These are phyloP conservation scores for Emydocephalus ijimae DNA, from an alignment of 2,113 vertebrate species.

Conservation along the genomic window DNA sequence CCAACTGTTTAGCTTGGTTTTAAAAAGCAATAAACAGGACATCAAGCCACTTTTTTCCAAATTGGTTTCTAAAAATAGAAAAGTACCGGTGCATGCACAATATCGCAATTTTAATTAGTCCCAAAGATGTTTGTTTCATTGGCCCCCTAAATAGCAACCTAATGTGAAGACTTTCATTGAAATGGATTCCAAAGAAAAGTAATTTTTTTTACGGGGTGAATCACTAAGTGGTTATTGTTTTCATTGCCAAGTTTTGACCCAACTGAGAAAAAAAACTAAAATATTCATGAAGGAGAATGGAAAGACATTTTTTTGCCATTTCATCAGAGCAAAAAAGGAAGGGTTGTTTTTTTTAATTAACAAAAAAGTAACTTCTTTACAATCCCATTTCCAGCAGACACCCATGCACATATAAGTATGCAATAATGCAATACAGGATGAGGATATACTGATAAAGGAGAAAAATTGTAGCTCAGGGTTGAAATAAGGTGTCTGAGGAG, in stretches of 20 bases:
- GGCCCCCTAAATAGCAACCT: neutral
- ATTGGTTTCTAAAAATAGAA: neutral
- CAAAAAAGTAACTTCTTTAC: too few species aligned
- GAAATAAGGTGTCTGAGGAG: neutral
- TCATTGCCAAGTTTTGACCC: neutral
- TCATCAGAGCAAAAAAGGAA: constrained; percentile 1
- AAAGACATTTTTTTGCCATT: constrained; percentile 20
- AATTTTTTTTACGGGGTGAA: neutral
- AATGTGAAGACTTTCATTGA: neutral
- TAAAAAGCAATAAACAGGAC: neutral
- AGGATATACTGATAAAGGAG: too few species aligned
- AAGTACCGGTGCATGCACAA: neutral
- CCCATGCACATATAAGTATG: too few species aligned
- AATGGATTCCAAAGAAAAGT: neutral
- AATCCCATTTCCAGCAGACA: too few species aligned
- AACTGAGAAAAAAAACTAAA: neutral
- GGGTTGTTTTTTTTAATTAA: too few species aligned
- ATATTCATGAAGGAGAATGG: constrained; percentile 32
- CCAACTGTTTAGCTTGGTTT: neutral
- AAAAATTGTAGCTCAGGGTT: neutral
- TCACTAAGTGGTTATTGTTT: neutral
- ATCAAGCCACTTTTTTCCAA: neutral
- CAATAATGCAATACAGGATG: too few species aligned
- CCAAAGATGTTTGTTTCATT: neutral
- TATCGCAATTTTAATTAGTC: too few species aligned